Conservation (phyloP, 2,113 vertebrate genomes). For the Mustela lutreola region DNA sequence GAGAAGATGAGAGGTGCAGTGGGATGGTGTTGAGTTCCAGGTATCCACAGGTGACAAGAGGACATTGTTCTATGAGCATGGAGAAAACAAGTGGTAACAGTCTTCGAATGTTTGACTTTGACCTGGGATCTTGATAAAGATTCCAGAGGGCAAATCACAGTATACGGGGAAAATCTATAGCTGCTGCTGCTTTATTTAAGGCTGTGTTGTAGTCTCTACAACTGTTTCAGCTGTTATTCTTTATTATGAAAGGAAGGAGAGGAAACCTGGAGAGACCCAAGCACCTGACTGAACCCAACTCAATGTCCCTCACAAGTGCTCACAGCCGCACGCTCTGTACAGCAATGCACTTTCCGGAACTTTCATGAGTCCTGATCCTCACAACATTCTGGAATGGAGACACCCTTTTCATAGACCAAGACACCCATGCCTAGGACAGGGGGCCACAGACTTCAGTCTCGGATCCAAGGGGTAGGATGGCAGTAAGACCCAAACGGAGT, state of each 20-base stretch:
- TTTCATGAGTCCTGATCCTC: neutral
- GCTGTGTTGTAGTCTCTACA: neutral
- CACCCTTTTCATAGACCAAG: neutral
- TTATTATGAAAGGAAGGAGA: neutral
- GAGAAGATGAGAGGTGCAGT: neutral
- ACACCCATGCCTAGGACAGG: neutral
- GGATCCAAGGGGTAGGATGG: neutral
- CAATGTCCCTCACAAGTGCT: neutral
- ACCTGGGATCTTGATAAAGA: neutral
- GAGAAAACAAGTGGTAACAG: neutral
- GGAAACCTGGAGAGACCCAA: neutral
- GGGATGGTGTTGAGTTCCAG: neutral
- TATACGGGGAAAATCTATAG: neutral
- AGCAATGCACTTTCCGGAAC: neutral
- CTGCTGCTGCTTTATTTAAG: neutral
- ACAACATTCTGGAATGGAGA: neutral
- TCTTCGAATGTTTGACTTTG: neutral
- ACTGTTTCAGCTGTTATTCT: neutral
- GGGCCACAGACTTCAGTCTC: neutral
- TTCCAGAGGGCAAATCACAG: neutral
- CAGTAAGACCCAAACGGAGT: neutral
- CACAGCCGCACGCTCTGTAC: neutral
- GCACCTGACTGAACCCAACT: neutral
- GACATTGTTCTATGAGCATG: neutral
- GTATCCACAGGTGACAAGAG: neutral